Conservation (phyloP, 2,888 invertebrate species). For the Epicampocera succincta region DNA sequence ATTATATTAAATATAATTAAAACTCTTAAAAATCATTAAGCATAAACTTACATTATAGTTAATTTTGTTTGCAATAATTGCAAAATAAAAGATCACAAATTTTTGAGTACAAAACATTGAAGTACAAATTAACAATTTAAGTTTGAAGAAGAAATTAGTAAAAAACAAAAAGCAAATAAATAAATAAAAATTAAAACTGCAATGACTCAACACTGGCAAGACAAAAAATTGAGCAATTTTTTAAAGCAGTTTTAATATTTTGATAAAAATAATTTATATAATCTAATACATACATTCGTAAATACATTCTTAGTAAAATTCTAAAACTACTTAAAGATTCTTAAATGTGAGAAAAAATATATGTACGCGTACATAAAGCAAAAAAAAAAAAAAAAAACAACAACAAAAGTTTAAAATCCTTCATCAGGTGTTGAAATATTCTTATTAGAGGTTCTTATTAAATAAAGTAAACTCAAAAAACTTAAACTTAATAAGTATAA, state of each 20-base stretch:
- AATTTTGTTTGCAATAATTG: conserved; percentile 49
- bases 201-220: not conserved
- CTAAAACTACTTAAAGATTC: conserved; percentile 68
- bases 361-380: conserved; percentile 28
- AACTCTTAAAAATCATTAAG: conserved; percentile 41
- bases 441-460: conserved; percentile 69
- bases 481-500: conserved; percentile 53
- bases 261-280: conserved; percentile 40
- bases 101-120: conserved; percentile 77
- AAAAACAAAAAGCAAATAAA: conserved; percentile 30
- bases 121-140: conserved; percentile 79
- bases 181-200: conserved; percentile 47
- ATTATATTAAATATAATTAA: conserved; percentile 70
- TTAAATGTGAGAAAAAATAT: conserved; percentile 36
- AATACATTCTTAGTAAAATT: conserved; percentile 66
- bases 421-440: conserved; percentile 62
- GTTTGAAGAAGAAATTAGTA: conserved; percentile 70
- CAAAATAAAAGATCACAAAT: conserved; percentile 55
- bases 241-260: conserved; percentile 51
- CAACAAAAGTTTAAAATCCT: conserved; percentile 55
- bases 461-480: conserved; percentile 69
- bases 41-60: conserved; percentile 62
- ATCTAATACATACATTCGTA: conserved; percentile 57
- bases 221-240: conserved; percentile 41
- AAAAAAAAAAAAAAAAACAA: conserved; percentile 24